A percentile compares a stretch with the other conserved stretches of the same genome.
Evolutionary conservation across 1,140 invertebrate species (phyloP).

Genomic region (Pogonomyrmex barbatus): DNA sequence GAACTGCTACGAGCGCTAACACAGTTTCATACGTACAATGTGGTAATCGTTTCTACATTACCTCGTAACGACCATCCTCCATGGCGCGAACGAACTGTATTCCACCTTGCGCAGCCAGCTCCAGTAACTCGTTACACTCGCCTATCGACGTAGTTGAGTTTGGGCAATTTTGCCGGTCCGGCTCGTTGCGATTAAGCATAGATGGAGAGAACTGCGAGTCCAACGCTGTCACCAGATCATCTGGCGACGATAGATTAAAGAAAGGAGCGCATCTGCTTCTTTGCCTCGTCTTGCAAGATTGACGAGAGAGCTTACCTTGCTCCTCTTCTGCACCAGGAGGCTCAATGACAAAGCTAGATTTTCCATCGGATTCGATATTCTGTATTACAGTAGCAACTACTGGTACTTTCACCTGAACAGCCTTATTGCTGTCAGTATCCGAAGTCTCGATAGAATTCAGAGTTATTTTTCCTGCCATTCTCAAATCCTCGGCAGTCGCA

Average conservation of each 20-base stretch:
- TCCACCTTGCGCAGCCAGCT: conserved; percentile 84
- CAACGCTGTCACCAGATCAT: conserved; percentile 68
- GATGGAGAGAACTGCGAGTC: conserved; percentile 70
- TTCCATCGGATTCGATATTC: conserved; percentile 82
- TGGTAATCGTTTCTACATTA: conserved; percentile 82
- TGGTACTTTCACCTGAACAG: conserved; percentile 86
- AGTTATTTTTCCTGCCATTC: conserved; percentile 84
- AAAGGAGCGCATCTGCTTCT: conserved; percentile 21
- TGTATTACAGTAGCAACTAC: conserved; percentile 86
- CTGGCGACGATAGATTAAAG: conserved; percentile 50
- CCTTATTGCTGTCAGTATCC: conserved; percentile 82
- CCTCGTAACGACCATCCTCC: conserved; percentile 85
- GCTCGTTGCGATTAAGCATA: conserved; percentile 50
- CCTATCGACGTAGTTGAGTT: conserved; percentile 70
- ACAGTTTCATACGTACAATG: not conserved
- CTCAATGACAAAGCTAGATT: conserved; percentile 84
- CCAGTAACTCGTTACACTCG: conserved; percentile 83
- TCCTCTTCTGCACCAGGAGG: conserved; percentile 81
- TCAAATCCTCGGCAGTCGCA: conserved; percentile 86
- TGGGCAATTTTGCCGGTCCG: conserved; percentile 55
- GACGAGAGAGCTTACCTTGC: conserved; percentile 76
- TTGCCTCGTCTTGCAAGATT: not conserved
- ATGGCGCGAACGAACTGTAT: conserved; percentile 86
- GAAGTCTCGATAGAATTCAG: conserved; percentile 78
- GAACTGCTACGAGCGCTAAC: not conserved